Base-by-base conservation (phyloP, 2,888 invertebrate species). In the Tetrapedia diversipes region DNA sequence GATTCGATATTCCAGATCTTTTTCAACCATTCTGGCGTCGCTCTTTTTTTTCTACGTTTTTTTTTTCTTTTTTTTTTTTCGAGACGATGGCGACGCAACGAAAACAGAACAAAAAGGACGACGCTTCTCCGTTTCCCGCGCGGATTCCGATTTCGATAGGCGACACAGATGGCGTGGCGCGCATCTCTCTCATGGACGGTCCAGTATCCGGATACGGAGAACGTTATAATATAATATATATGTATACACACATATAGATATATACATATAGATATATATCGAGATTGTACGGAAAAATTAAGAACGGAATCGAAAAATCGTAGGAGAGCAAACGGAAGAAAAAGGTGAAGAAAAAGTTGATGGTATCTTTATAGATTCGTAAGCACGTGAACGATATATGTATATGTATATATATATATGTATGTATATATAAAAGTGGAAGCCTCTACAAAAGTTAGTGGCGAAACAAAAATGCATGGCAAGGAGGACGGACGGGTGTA, bases 121-220 rank as follows among this genome's bases (percentile, higher is more conserved):
- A n/a, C n/a, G n/a, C n/a, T n/a, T n/a, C n/a, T n/a, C n/a, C n/a
- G 3, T 16, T 39, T 39, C 6, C 2, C 3, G 3, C n/a, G 16
- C 39, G 39, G 14, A 14, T 39, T 14, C 4, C 14, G 39, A 53
- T n/a, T n/a, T n/a, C n/a, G n/a, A n/a, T n/a, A n/a, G n/a, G n/a
- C n/a, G n/a, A n/a, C n/a, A n/a, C n/a, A n/a, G n/a, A n/a, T n/a
- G 19, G 3, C 2, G 34, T 22, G 10, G 37, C n/a, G 19, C 41
- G 19, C 37, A n/a, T 27, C 59, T 63, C 43, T 79, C 86, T 80
- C 86, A 86, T 87, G 87, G 87, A 87, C 88, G 80, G 76, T 89
- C 89, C 90, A 89, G 85, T 86, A 87, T 88, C 82, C 84, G 86
- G 81, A 45, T 70, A 61, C 71, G 79, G 64, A 72, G n/a, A 66